Percentiles rank a stretch among this genome's conserved stretches.
These are phyloP conservation scores for Apodemia duryi DNA, from an alignment of 2,888 invertebrate species.

Conservation along the genomic window DNA sequence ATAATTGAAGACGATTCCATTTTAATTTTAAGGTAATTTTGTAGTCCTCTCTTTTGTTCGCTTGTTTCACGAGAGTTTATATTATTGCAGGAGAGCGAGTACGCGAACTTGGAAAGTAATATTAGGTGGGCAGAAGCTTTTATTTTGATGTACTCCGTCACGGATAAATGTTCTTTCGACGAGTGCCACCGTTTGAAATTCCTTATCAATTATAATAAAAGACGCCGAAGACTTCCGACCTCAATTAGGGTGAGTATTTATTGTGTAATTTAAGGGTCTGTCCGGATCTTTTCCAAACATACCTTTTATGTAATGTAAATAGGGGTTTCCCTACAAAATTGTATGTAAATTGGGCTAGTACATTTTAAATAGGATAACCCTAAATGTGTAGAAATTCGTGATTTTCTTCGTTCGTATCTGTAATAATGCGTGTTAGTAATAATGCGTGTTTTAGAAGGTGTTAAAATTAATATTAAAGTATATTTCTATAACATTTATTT, in stretches of 20 bases:
- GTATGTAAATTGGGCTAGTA: too few species aligned
- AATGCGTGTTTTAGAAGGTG: too few species aligned
- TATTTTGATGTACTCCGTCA: conserved; percentile 91
- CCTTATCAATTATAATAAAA: conserved; percentile 88
- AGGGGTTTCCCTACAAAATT: too few species aligned
- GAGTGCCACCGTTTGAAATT: conserved; percentile 91
- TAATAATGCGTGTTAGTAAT: too few species aligned
- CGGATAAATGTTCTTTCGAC: conserved; percentile 93
- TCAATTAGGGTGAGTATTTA: conserved; percentile 71
- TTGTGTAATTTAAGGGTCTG: too few species aligned
- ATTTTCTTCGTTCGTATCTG: too few species aligned
- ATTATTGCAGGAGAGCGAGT: conserved; percentile 81
- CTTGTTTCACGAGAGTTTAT: conserved; percentile 9
- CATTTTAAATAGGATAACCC: too few species aligned
- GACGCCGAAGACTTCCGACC: conserved; percentile 82
- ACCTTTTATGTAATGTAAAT: too few species aligned
- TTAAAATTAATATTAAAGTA: too few species aligned
- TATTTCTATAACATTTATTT: too few species aligned
- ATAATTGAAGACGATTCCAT: neutral
- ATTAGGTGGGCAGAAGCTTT: conserved; percentile 94
- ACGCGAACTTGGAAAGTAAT: conserved; percentile 85
- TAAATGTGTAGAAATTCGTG: too few species aligned
- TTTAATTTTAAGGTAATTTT: neutral
- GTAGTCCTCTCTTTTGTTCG: neutral
- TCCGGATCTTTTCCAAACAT: too few species aligned